Conservation (phyloP, 1,140 invertebrate genomes). For the Babylonia areolata region DNA sequence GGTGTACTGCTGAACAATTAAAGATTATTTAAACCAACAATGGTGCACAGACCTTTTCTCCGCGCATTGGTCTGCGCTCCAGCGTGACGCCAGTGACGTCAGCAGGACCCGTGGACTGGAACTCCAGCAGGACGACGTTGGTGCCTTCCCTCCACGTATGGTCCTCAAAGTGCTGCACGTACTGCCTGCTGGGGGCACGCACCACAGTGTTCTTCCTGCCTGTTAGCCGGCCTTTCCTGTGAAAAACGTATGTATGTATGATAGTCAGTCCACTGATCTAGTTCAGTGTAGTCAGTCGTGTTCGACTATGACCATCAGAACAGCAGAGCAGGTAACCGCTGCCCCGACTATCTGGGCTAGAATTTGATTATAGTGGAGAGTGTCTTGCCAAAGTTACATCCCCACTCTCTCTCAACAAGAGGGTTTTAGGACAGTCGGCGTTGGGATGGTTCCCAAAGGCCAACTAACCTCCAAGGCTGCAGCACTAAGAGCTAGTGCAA, state of each 20-base stretch:
- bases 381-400: too few species aligned
- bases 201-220: neutral
- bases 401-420: slow-evolving; percentile 11
- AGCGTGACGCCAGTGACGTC: slow-evolving; percentile 38
- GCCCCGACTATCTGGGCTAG: too few species aligned
- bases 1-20: too few species aligned
- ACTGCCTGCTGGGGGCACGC: neutral
- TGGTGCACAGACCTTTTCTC: slow-evolving; percentile 42
- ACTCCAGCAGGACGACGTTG: slow-evolving; percentile 37
- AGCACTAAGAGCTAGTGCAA: too few species aligned
- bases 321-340: too few species aligned
- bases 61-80: slow-evolving; percentile 37
- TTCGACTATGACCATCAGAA: too few species aligned
- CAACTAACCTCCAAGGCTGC: too few species aligned
- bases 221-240: neutral
- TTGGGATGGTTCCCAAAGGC: too few species aligned
- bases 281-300: too few species aligned
- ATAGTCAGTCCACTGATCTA: neutral
- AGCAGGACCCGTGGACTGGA: neutral
- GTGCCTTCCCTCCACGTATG: slow-evolving; percentile 51
- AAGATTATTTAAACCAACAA: too few species aligned
- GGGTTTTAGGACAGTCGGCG: too few species aligned
- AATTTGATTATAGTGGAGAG: too few species aligned
- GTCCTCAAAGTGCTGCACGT: slow-evolving; percentile 49
- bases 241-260: neutral